A percentile compares a stretch with the other conserved stretches of the same genome.
phyloP scores from a whole-genome alignment of 2,888 invertebrate genomes.

The Hirtodrosophila histrioides region DNA sequence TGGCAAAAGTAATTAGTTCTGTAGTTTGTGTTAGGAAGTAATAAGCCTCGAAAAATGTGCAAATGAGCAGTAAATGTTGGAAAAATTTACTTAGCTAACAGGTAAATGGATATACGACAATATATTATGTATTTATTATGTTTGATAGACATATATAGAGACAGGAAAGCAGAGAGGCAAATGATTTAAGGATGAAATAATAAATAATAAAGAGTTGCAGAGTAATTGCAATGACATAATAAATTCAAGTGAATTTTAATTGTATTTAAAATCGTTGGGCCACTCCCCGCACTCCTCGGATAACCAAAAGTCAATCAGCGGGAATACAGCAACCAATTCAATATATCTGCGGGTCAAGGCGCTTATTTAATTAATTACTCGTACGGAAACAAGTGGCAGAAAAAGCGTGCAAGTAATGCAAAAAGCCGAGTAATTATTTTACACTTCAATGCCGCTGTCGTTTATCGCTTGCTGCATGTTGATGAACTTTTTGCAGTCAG shows the following conservation, averaged over 20 bases:
- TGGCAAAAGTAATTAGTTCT: not conserved
- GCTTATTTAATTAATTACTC: slow-evolving; percentile 78
- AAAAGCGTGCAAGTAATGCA: slow-evolving; percentile 50
- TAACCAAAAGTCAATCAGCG: slow-evolving; percentile 75
- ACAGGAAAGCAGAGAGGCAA: too few species aligned
- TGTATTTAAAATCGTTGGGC: slow-evolving; percentile 44
- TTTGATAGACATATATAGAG: too few species aligned
- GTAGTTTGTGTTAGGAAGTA: too few species aligned
- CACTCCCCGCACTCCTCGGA: not conserved
- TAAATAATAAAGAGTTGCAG: slow-evolving; percentile 30
- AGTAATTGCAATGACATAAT: slow-evolving; percentile 24
- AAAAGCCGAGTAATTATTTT: slow-evolving; percentile 74
- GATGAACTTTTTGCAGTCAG: slow-evolving; percentile 56
- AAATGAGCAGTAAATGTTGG: too few species aligned
- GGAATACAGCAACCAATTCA: slow-evolving; percentile 61
- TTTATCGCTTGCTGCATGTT: slow-evolving; percentile 53
- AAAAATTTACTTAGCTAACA: too few species aligned
- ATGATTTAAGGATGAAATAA: slow-evolving; percentile 7
- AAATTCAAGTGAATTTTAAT: slow-evolving; percentile 38
- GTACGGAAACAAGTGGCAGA: slow-evolving; percentile 56
- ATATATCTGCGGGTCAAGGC: slow-evolving; percentile 73
- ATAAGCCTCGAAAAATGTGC: too few species aligned
- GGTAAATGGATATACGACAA: too few species aligned
- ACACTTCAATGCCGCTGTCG: slow-evolving; percentile 59
- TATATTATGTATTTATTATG: too few species aligned